These are phyloP conservation scores for Lymantria dispar DNA, from an alignment of 2,888 invertebrate genomes.

Conservation along the genomic window DNA sequence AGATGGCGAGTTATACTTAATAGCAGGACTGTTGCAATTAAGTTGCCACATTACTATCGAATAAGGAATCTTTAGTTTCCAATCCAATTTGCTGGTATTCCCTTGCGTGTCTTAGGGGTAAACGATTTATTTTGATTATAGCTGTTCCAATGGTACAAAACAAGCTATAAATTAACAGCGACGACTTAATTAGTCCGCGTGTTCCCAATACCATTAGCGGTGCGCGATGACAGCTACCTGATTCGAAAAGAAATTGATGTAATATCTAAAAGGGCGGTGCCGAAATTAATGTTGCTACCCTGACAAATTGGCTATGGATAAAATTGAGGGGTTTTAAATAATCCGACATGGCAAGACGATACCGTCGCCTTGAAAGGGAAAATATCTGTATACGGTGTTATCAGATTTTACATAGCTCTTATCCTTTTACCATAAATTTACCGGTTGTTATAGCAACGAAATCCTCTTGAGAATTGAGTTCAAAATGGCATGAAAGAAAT, in stretches of 20 bases:
- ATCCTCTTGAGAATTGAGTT: constrained; percentile 24
- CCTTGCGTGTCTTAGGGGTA: constrained; percentile 69
- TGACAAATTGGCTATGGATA: constrained; percentile 37
- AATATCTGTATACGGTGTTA: constrained; percentile 22
- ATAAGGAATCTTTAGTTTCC: constrained; percentile 56
- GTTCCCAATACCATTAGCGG: constrained; percentile 77
- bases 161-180: constrained; percentile 74
- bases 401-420: constrained; percentile 27
- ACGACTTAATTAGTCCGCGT: constrained; percentile 75
- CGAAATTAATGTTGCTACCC: constrained; percentile 48
- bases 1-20: not conserved
- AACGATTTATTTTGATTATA: constrained; percentile 79
- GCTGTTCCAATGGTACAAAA: constrained; percentile 65
- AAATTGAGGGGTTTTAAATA: constrained; percentile 34
- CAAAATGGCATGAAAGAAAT: constrained; percentile 18
- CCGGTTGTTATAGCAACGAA: constrained; percentile 18
- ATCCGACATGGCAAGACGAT: constrained; percentile 24
- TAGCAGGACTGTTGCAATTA: constrained; percentile 24
- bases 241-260: constrained; percentile 65
- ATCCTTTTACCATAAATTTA: constrained; percentile 24
- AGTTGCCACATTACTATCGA: constrained; percentile 42
- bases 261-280: constrained; percentile 57
- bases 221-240: constrained; percentile 64
- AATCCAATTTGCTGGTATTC: constrained; percentile 70
- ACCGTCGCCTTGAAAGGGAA: constrained; percentile 14